These are phyloP conservation scores for Urocynchramus pylzowi DNA, from an alignment of 2,113 vertebrate species.

Conservation along the genomic window DNA sequence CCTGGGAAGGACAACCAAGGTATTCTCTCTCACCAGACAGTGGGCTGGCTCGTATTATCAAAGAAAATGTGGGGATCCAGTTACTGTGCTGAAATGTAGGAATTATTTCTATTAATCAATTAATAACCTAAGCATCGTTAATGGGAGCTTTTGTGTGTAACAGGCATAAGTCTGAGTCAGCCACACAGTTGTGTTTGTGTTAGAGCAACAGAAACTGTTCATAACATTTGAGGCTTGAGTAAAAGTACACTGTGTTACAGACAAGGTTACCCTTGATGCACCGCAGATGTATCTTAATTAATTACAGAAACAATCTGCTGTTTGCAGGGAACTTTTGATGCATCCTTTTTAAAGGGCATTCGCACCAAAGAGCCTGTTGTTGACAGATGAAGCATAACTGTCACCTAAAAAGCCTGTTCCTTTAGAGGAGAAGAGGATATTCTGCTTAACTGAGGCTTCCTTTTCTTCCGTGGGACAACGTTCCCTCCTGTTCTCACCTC, in stretches of 20 bases:
- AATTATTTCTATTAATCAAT: neutral
- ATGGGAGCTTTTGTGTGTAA: neutral
- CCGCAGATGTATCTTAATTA: constrained; percentile 25
- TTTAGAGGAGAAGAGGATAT: neutral
- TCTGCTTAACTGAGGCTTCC: neutral
- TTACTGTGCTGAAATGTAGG: neutral
- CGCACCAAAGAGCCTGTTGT: neutral
- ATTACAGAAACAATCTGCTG: neutral
- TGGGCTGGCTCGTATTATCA: neutral
- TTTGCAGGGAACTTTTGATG: neutral
- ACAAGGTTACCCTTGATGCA: neutral
- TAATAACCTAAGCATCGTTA: neutral
- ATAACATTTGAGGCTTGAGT: neutral
- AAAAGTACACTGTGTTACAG: neutral
- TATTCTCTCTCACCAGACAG: neutral
- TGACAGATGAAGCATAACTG: neutral
- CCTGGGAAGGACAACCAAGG: neutral
- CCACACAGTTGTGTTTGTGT: neutral
- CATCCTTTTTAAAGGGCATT: neutral
- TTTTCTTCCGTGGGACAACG: neutral
- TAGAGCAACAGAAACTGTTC: neutral
- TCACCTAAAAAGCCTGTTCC: neutral
- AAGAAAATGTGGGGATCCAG: neutral
- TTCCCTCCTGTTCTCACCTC: neutral
- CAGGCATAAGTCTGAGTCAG: neutral